Conservation (phyloP, 2,113 vertebrate species). For the Microcebus tavaratra region DNA sequence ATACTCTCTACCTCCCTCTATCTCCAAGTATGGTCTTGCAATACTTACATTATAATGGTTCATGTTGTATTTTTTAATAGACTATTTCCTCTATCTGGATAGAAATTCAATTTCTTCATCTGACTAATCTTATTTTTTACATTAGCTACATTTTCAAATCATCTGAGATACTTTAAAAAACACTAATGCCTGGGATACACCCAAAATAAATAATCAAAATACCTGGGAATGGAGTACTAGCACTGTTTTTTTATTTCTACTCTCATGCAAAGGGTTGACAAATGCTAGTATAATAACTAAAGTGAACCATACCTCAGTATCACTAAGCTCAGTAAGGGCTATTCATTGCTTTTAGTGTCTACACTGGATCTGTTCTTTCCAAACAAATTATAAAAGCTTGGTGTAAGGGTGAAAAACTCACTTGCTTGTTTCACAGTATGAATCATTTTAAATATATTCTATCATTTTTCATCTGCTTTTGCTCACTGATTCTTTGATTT, state of each 20-base stretch:
- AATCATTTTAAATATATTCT: not conserved
- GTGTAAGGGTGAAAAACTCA: not conserved
- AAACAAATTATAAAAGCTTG: not conserved
- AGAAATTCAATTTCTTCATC: not conserved
- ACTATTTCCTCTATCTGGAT: not conserved
- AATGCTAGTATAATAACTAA: not conserved
- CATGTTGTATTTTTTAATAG: not conserved
- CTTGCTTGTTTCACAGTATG: not conserved
- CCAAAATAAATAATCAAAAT: not conserved
- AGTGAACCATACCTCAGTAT: not conserved
- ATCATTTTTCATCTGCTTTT: not conserved
- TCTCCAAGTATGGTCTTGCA: not conserved
- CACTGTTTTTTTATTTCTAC: not conserved
- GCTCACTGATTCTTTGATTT: not conserved
- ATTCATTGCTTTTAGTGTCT: not conserved
- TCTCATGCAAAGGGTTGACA: not conserved
- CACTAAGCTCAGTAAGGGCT: not conserved
- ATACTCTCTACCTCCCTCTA: not conserved
- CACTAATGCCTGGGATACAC: not conserved
- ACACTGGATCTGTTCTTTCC: not conserved
- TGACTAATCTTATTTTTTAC: not conserved
- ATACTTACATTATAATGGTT: not conserved
- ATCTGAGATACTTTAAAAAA: not conserved
- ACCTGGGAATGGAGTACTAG: not conserved
- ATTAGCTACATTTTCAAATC: not conserved